phyloP scores from a whole-genome alignment of 1,140 invertebrate genomes.

The Calosoma granatense region DNA sequence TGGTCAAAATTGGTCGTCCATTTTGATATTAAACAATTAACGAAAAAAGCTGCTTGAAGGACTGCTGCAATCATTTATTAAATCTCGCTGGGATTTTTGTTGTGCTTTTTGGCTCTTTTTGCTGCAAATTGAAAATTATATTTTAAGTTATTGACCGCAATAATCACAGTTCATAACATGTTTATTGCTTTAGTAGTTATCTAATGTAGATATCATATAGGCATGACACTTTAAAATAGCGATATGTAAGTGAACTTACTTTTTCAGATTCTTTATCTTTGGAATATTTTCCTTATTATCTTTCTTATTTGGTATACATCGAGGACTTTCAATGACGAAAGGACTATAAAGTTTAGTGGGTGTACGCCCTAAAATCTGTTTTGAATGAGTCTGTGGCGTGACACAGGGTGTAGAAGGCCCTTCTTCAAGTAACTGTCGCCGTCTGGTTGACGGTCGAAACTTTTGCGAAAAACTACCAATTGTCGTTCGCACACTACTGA shows the following conservation, averaged over 20 bases:
- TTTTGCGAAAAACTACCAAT: constrained; percentile 47
- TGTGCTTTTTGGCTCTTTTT: background rate
- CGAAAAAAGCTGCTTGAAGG: background rate
- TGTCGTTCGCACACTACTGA: constrained; percentile 43
- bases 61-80: background rate
- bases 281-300: background rate
- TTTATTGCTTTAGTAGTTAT: no score
- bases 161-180: no score
- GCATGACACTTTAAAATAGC: background rate
- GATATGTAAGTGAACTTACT: background rate
- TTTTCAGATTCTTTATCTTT: background rate
- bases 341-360: constrained; percentile 54
- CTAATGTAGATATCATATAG: no score
- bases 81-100: background rate
- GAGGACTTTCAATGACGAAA: constrained; percentile 49
- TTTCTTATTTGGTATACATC: background rate
- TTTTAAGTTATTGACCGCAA: no score
- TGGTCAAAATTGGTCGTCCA: background rate
- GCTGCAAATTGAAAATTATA: no score
- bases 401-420: constrained; percentile 39
- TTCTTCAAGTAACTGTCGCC: constrained; percentile 45
- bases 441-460: constrained; percentile 44
- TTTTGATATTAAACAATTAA: background rate
- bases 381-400: constrained; percentile 41
- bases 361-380: constrained; percentile 45